These are phyloP conservation scores for Sciurus niger DNA, from an alignment of 2,113 vertebrate species.

Conservation along the genomic window DNA sequence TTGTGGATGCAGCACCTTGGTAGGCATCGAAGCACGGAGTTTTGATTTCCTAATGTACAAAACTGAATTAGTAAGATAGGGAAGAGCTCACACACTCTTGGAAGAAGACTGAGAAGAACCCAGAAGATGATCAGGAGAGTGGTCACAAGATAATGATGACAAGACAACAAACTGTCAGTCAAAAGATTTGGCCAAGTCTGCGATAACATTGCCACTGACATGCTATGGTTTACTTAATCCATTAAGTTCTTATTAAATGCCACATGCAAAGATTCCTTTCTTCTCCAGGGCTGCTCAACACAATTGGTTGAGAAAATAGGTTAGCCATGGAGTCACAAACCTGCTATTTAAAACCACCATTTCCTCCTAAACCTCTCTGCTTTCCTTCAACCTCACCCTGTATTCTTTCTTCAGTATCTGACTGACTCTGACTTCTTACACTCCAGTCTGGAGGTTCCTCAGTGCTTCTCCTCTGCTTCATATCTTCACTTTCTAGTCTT, in stretches of 20 bases:
- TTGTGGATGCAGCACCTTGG: background rate
- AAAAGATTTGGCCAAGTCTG: background rate
- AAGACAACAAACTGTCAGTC: background rate
- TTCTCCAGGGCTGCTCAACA: background rate
- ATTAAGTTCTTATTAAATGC: background rate
- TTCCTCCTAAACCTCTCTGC: no score
- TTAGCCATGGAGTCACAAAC: background rate
- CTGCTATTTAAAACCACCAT: background rate
- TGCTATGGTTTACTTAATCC: slow-evolving; percentile 25
- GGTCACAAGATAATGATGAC: background rate
- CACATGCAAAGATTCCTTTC: background rate
- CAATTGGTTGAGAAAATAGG: slow-evolving; percentile 7
- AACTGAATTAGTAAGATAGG: background rate
- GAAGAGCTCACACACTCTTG: background rate
- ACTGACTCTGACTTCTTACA: background rate
- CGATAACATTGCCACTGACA: slow-evolving; percentile 11
- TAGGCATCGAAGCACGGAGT: slow-evolving; percentile 1
- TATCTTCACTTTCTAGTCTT: background rate
- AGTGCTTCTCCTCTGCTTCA: background rate
- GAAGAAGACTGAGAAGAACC: slow-evolving; percentile 17
- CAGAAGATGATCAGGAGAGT: slow-evolving; percentile 1
- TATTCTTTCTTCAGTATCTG: background rate
- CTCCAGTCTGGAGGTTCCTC: background rate
- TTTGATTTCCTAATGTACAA: slow-evolving; percentile 46
- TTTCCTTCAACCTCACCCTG: background rate